Evolutionary conservation across 2,888 invertebrate species (phyloP).

Genomic region (Phyllotreta cruciferae): DNA sequence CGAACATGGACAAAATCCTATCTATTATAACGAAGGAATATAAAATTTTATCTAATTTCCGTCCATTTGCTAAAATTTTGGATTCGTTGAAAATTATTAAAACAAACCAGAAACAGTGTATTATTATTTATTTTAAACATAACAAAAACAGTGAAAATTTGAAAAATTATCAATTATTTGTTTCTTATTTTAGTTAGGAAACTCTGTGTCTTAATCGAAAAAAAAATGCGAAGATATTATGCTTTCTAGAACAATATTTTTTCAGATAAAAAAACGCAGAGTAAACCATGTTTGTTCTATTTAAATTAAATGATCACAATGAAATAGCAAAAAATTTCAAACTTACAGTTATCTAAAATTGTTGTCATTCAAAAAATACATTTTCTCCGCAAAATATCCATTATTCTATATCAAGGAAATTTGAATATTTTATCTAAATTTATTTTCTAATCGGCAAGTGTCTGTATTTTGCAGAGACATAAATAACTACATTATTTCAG

Average conservation of each 20-base stretch:
- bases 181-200: slow-evolving; percentile 4
- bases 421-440: slow-evolving; percentile 27
- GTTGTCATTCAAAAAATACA: slow-evolving; percentile 42
- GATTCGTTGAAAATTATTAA: too few species aligned
- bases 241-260: too few species aligned
- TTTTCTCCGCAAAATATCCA: slow-evolving; percentile 8
- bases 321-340: slow-evolving; percentile 29
- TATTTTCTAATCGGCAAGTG: slow-evolving; percentile 22
- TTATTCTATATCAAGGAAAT: neutral
- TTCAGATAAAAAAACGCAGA: slow-evolving; percentile 11
- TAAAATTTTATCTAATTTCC: too few species aligned
- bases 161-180: slow-evolving; percentile 33
- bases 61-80: too few species aligned
- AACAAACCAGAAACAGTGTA: slow-evolving; percentile 44
- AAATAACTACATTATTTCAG: too few species aligned
- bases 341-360: slow-evolving; percentile 38
- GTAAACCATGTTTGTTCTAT: slow-evolving; percentile 26
- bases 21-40: too few species aligned
- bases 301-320: slow-evolving; percentile 35
- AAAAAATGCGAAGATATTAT: too few species aligned
- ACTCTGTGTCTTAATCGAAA: slow-evolving; percentile 9
- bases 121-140: slow-evolving; percentile 51
- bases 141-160: slow-evolving; percentile 51
- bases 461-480: too few species aligned
- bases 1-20: too few species aligned